phyloP scores from a whole-genome alignment of 2,113 vertebrate species.

The Entelurus aequoreus region DNA sequence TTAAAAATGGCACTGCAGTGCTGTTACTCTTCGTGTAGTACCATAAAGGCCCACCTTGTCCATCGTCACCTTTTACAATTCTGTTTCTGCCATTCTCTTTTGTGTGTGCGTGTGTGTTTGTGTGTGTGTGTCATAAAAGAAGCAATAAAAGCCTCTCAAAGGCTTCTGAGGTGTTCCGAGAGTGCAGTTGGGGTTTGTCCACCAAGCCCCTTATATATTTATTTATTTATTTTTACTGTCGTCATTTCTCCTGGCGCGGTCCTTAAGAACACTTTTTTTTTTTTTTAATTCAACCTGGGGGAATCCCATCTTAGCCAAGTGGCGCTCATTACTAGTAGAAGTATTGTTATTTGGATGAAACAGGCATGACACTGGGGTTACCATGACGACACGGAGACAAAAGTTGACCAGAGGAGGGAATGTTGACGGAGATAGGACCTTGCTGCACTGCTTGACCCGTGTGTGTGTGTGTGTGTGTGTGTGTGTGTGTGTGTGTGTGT shows the following conservation, averaged over 20 bases:
- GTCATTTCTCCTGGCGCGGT: background rate
- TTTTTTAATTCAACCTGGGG: background rate
- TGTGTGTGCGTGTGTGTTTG: no score
- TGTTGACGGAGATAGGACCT: slow-evolving; percentile 60
- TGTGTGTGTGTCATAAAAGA: background rate
- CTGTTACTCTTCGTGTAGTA: no score
- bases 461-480: slow-evolving; percentile 14
- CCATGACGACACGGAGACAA: slow-evolving; percentile 61
- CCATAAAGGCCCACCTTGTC: no score
- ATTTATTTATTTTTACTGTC: background rate
- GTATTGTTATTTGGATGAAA: slow-evolving; percentile 40
- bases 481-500: background rate
- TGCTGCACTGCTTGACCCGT: slow-evolving; percentile 40
- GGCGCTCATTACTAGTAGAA: slow-evolving; percentile 8
- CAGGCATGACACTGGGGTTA: slow-evolving; percentile 47
- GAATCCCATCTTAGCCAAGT: slow-evolving; percentile 4
- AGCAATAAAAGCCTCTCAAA: slow-evolving; percentile 5
- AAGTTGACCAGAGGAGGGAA: slow-evolving; percentile 65
- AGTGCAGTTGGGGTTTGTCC: slow-evolving; percentile 7
- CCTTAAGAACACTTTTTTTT: no score
- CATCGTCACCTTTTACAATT: no score
- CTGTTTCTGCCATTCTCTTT: no score
- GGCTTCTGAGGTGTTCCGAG: slow-evolving; percentile 2
- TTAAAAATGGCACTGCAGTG: no score
- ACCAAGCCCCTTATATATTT: background rate